Evolutionary conservation across 2,888 invertebrate genomes (phyloP).

Genomic region (Parnassius smintheus): DNA sequence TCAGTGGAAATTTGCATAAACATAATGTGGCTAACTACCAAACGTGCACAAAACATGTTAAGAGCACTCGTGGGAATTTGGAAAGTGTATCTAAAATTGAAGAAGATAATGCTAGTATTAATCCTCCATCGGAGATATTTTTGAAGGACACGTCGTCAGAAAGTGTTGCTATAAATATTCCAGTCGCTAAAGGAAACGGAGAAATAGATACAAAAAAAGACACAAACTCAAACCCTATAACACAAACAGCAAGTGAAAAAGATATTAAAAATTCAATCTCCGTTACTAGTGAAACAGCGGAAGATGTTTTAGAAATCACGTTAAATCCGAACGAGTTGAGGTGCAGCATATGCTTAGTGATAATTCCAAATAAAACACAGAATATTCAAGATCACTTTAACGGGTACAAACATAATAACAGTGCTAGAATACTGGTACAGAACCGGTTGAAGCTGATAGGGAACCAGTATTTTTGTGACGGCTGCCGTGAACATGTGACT

Average conservation of each 20-base stretch:
- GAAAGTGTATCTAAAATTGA: neutral
- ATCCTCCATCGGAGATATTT: no score
- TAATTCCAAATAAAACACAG: neutral
- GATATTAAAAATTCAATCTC: neutral
- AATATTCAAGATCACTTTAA: neutral
- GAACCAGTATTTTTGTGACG: neutral
- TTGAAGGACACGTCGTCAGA: no score
- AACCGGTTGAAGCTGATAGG: slow-evolving; percentile 1
- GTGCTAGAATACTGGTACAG: neutral
- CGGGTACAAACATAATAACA: neutral
- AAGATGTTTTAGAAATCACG: neutral
- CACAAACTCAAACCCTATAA: neutral
- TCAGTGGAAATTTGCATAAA: neutral
- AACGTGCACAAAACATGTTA: neutral
- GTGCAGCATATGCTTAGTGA: slow-evolving; percentile 3
- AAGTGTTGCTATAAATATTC: neutral
- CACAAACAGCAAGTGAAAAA: neutral
- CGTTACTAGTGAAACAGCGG: no score
- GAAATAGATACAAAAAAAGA: neutral
- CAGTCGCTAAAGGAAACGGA: neutral
- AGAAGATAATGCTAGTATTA: no score
- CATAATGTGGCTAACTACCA: neutral
- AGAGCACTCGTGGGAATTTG: neutral
- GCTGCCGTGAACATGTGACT: neutral
- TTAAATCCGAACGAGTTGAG: neutral